Base-by-base conservation (phyloP, 2,797 vertebrate species). In the Xyrichtys novacula region DNA sequence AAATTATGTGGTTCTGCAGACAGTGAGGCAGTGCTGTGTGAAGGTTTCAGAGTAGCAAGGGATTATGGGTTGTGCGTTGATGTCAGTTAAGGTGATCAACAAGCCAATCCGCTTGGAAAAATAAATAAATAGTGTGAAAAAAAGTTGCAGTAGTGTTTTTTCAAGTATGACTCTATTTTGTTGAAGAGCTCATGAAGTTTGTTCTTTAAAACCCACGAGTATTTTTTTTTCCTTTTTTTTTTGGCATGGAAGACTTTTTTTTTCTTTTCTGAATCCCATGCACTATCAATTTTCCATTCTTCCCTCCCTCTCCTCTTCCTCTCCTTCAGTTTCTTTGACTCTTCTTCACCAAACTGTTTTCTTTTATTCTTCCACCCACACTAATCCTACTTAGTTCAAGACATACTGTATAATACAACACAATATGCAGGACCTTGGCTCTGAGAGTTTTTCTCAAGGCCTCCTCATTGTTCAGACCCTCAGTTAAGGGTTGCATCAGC, bases 301-400 rank as follows among this genome's bases (percentile, higher is more conserved):
- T 11, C 54, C 63, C 36, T 71, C 52, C 62, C 44, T 56, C 71
- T 80, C 69, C 63, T 78, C 63, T 68, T 72, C 64, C 52, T 54
- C 67, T 78, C 46, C 70, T 68, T 66, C 49, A 23, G 9, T 47
- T 64, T 72, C 62, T 65, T 84, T 74, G 25, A 58, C 54, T 79
- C 40, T 69, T 74, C 74, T 75, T 55, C 65, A 70, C 63, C 6
- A 1, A 68, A 39, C 57, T 56, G 40, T 77, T 81, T 78, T 65
- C 56, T 76, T 56, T 77, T 57, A 80, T 81, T 86, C 71, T 32
- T 70, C 85, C 86, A 83, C 91, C 91, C 86, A 89, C 91, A 65
- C 77, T 83, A 77, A 85, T 89, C 87, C 84, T 78, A 74, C 86
- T 89, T 86, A 81, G 80, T 84, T 83, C 83, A 82, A 74, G 79